Percentiles rank a stretch among this genome's conserved stretches.
Conservation (phyloP, 2,113 vertebrate species). For the Himantopus leucocephalus region DNA sequence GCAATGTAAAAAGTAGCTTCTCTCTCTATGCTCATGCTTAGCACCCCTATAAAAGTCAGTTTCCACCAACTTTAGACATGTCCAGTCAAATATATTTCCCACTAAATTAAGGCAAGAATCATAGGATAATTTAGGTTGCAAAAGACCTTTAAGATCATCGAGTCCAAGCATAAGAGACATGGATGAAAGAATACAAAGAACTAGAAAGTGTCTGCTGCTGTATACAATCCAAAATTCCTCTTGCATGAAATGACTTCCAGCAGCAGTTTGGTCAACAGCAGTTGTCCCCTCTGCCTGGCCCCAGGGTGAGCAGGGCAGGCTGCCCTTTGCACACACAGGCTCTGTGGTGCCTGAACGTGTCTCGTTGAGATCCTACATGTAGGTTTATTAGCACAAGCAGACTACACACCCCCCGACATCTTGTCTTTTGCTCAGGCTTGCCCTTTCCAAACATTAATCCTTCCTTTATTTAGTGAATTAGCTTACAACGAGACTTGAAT, state of each 20-base stretch:
- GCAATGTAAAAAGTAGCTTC: not conserved
- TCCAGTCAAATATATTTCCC: not conserved
- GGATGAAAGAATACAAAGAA: not conserved
- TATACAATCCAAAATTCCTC: not conserved
- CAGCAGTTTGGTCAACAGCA: not conserved
- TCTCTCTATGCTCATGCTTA: not conserved
- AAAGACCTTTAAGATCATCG: not conserved
- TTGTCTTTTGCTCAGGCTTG: not conserved
- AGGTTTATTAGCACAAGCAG: not conserved
- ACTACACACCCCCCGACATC: not conserved
- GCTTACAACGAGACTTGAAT: not conserved
- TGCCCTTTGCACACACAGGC: not conserved
- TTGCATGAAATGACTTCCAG: not conserved
- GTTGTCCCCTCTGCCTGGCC: not conserved
- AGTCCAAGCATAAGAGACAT: not conserved
- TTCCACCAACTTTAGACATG: not conserved
- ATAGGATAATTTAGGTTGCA: not conserved
- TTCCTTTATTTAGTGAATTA: not conserved
- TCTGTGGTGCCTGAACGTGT: not conserved
- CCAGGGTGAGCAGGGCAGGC: not conserved
- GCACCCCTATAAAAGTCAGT: not conserved
- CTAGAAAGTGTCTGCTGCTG: not conserved
- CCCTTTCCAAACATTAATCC: not conserved
- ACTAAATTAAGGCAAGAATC: not conserved
- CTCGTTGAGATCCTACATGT: rapidly evolving